These are phyloP conservation scores for Tachycineta bicolor DNA, from an alignment of 2,113 vertebrate species.

Conservation along the genomic window DNA sequence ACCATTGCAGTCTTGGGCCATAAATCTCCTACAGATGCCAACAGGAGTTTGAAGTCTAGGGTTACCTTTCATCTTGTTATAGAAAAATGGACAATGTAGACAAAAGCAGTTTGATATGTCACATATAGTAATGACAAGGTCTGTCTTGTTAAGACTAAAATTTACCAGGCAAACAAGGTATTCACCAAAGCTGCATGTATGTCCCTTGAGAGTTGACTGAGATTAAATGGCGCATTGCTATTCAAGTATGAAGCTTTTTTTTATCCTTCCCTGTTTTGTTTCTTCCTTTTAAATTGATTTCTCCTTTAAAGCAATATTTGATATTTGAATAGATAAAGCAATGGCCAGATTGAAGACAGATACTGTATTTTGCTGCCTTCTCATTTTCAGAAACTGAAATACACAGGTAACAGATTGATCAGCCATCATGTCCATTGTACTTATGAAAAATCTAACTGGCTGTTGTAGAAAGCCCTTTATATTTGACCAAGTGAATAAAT, in stretches of 20 bases:
- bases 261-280: background rate
- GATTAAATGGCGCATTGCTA: background rate
- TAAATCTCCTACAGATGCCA: background rate
- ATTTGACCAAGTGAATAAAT: background rate
- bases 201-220: background rate
- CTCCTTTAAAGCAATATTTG: background rate
- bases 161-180: background rate
- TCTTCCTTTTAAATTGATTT: background rate
- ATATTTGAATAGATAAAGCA: background rate
- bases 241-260: background rate
- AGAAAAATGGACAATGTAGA: background rate
- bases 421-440: background rate
- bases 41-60: background rate
- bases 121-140: background rate
- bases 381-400: background rate
- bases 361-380: background rate
- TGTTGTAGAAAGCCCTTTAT: background rate
- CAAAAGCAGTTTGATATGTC: background rate
- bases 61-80: background rate
- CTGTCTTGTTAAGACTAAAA: background rate
- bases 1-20: background rate
- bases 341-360: background rate
- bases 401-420: background rate
- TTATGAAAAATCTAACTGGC: background rate
- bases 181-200: background rate